A percentile compares a stretch with the other conserved stretches of the same genome.
Evolutionary conservation across 2,797 vertebrate genomes (phyloP).

Genomic region (Siniperca scherzeri): DNA sequence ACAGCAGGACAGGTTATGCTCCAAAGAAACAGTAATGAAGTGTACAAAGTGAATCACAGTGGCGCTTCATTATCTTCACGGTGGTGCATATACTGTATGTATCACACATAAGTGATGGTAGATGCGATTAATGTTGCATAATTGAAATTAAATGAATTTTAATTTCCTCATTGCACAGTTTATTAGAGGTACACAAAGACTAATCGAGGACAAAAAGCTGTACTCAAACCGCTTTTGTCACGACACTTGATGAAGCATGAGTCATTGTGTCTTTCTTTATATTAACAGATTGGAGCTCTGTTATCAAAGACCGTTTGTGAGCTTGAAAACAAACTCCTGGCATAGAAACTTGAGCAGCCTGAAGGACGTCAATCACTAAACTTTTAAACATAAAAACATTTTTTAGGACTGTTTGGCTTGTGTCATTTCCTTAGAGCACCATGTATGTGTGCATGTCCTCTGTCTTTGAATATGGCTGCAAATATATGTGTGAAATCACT

Average conservation of each 20-base stretch:
- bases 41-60: constrained; percentile 23
- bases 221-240: constrained; percentile 28
- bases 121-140: constrained; percentile 2
- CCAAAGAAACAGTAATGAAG: constrained; percentile 25
- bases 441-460: constrained; percentile 2
- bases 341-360: not conserved
- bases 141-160: constrained; percentile 16
- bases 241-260: not conserved
- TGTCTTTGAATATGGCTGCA: constrained; percentile 18
- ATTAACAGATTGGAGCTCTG: constrained; percentile 10
- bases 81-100: not conserved
- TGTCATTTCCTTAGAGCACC: constrained; percentile 9
- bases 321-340: constrained; percentile 8
- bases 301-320: not conserved
- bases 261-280: constrained; percentile 10
- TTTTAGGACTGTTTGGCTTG: constrained; percentile 13
- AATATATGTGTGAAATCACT: constrained; percentile 47
- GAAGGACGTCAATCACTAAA: not conserved
- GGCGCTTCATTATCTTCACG: constrained; percentile 9
- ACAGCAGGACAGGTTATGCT: constrained; percentile 14
- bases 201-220: constrained; percentile 16
- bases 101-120: constrained; percentile 5
- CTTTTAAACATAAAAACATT: constrained; percentile 11
- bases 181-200: constrained; percentile 22
- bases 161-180: constrained; percentile 28